phyloP scores from a whole-genome alignment of 2,888 invertebrate genomes.

The Bembecia ichneumoniformis region DNA sequence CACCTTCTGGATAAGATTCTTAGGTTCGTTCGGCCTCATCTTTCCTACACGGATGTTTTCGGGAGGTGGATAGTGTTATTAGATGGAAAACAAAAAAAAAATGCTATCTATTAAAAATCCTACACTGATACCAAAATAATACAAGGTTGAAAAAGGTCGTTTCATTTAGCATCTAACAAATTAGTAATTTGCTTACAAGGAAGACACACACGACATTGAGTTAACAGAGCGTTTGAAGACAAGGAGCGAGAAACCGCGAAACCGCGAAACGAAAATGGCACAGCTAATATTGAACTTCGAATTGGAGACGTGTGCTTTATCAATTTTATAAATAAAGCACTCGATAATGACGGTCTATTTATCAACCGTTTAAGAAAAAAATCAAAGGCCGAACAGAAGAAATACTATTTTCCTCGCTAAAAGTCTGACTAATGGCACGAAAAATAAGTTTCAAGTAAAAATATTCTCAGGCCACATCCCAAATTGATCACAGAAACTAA shows the following conservation, averaged over 20 bases:
- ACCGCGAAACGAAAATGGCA: slow-evolving; percentile 28
- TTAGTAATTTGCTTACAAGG: slow-evolving; percentile 7
- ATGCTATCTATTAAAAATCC: neutral
- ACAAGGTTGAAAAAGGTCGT: slow-evolving; percentile 4
- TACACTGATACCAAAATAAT: neutral
- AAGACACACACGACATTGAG: slow-evolving; percentile 9
- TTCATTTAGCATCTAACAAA: slow-evolving; percentile 4
- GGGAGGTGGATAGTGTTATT: too few relatives aligned
- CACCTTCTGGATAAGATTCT: too few relatives aligned
- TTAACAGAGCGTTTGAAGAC: neutral
- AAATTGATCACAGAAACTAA: neutral
- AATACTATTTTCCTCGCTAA: neutral
- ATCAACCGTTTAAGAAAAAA: too few relatives aligned
- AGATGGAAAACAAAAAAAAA: too few relatives aligned
- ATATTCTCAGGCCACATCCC: neutral
- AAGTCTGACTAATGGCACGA: neutral
- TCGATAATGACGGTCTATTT: too few relatives aligned
- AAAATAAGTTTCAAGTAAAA: neutral
- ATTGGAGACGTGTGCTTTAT: slow-evolving; percentile 4
- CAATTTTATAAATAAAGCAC: too few relatives aligned
- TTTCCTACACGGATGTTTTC: too few relatives aligned
- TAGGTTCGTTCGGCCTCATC: too few relatives aligned
- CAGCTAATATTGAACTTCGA: slow-evolving; percentile 17
- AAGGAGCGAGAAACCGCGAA: slow-evolving; percentile 31
- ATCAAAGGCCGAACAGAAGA: neutral